These are phyloP conservation scores for Micromussa lordhowensis DNA, from an alignment of 92 coral and sea anemone genomes.

Conservation along the genomic window DNA sequence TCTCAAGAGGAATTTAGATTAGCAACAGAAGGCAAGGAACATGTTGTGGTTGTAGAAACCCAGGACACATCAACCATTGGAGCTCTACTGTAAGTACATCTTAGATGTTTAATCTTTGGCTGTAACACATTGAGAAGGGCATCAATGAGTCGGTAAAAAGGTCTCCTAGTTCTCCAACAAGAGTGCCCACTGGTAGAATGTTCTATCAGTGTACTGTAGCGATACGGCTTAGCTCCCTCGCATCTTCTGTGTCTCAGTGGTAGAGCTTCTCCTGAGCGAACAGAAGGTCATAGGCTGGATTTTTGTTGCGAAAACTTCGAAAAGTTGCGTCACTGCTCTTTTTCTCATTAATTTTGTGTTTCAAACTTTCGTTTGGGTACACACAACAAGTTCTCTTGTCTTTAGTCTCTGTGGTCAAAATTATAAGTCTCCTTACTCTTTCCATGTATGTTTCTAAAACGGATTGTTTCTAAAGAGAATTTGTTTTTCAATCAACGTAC, in stretches of 20 bases:
- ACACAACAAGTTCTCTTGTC: not conserved
- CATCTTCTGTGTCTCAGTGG: too few species aligned
- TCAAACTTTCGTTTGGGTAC: not conserved
- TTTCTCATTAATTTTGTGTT: too few species aligned
- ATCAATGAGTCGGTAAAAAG: too few species aligned
- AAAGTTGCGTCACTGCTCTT: too few species aligned
- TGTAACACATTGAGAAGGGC: not conserved
- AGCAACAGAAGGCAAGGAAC: conserved; percentile 76
- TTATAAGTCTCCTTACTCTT: not conserved
- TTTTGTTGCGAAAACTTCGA: too few species aligned
- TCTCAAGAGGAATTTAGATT: conserved; percentile 76
- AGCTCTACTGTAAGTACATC: conserved; percentile 78
- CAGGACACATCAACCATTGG: conserved; percentile 67
- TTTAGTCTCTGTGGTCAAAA: not conserved
- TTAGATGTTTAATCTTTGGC: not conserved
- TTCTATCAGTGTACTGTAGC: too few species aligned
- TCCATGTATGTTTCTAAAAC: not conserved
- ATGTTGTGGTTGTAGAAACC: conserved; percentile 66
- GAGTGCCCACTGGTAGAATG: too few species aligned
- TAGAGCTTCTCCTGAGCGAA: too few species aligned
- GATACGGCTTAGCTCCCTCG: too few species aligned
- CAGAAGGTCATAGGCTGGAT: too few species aligned
- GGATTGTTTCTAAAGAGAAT: not conserved
- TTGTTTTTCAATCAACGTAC: not conserved
- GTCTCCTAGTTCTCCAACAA: too few species aligned